phyloP scores from a whole-genome alignment of 2,888 invertebrate species.

The Pachliopta kotzebuea region DNA sequence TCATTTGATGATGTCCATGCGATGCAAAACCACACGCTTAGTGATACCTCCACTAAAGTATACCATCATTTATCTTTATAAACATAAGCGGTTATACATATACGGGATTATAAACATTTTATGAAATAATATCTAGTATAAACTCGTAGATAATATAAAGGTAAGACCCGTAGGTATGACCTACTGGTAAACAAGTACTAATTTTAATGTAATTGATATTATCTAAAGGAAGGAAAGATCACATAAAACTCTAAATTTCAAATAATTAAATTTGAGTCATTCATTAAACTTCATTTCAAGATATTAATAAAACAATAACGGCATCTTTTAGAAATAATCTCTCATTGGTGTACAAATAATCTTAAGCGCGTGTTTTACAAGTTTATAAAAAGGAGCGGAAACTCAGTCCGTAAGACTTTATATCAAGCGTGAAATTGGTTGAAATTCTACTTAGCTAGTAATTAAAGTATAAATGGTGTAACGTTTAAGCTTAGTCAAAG shows the following conservation, averaged over 20 bases:
- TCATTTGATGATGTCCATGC: constrained; percentile 48
- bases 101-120: constrained; percentile 1
- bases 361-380: too few species aligned
- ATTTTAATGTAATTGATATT: too few species aligned
- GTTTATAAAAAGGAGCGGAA: too few species aligned
- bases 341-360: too few species aligned
- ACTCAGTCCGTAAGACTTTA: background rate
- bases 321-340: too few species aligned
- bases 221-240: too few species aligned
- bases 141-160: background rate
- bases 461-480: constrained; percentile 17
- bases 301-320: too few species aligned
- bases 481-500: constrained; percentile 27
- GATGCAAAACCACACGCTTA: constrained; percentile 44
- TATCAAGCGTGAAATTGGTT: constrained; percentile 18
- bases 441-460: constrained; percentile 19
- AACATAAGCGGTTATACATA: constrained; percentile 2
- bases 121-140: background rate
- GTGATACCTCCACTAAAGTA: constrained; percentile 29
- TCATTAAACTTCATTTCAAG: too few species aligned
- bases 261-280: too few species aligned
- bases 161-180: too few species aligned
- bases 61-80: constrained; percentile 24
- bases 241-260: too few species aligned
- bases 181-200: too few species aligned